These are phyloP conservation scores for Lophochroa leadbeateri DNA, from an alignment of 2,113 vertebrate species.

Conservation along the genomic window DNA sequence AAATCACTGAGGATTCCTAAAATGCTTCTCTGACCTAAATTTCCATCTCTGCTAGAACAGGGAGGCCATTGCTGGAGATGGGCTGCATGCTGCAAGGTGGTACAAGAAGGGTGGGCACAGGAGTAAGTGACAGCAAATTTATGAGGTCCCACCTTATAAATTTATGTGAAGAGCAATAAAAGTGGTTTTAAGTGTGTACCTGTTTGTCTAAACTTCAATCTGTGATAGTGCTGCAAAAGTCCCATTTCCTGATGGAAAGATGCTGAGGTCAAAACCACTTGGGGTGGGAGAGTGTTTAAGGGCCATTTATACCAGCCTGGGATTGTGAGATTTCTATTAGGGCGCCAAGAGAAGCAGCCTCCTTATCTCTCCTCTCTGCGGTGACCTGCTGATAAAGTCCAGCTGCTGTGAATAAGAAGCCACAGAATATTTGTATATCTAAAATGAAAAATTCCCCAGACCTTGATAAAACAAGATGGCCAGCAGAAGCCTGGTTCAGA, in stretches of 20 bases:
- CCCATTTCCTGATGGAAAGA: background rate
- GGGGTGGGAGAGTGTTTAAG: background rate
- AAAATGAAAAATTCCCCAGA: background rate
- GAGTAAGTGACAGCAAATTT: conserved; percentile 20
- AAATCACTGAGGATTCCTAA: background rate
- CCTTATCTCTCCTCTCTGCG: background rate
- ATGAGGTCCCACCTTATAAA: background rate
- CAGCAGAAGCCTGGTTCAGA: background rate
- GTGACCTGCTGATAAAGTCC: conserved; percentile 22
- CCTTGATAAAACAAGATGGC: background rate
- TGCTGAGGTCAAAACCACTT: background rate
- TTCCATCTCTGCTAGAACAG: background rate
- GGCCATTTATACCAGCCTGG: background rate
- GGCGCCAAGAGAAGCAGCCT: background rate
- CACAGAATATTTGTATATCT: background rate
- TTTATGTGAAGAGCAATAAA: conserved; percentile 2
- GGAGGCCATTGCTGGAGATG: background rate
- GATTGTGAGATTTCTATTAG: background rate
- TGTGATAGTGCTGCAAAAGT: background rate
- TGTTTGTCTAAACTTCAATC: background rate
- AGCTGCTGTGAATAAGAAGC: background rate
- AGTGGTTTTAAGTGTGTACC: background rate
- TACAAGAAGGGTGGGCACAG: background rate
- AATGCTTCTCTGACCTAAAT: background rate
- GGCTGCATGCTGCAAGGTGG: background rate